These are phyloP conservation scores for Dryomyza anilis DNA, from an alignment of 2,888 invertebrate genomes.

Conservation along the genomic window DNA sequence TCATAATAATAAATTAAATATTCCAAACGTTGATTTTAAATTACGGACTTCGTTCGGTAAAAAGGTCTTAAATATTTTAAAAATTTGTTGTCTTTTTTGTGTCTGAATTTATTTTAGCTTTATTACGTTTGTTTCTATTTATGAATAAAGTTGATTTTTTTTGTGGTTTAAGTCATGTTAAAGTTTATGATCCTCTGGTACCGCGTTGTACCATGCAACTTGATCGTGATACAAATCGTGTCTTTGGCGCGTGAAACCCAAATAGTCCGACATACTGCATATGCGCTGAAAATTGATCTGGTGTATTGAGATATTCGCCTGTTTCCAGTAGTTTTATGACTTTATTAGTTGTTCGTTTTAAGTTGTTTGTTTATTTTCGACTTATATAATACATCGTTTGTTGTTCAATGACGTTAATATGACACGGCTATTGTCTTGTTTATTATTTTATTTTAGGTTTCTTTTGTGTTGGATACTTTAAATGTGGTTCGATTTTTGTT, in stretches of 20 bases:
- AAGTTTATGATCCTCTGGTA: conserved; percentile 2
- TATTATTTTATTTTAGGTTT: not conserved
- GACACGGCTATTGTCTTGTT: not conserved
- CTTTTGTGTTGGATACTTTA: not conserved
- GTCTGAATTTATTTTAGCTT: too few species aligned
- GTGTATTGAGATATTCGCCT: not conserved
- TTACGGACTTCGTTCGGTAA: too few species aligned
- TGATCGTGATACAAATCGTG: conserved; percentile 20
- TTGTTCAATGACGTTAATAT: not conserved
- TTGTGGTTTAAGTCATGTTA: too few species aligned
- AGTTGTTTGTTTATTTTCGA: not conserved
- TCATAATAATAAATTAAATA: too few species aligned
- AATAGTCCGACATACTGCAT: not conserved
- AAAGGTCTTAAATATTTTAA: too few species aligned
- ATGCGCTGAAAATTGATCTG: conserved; percentile 10
- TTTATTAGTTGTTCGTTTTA: conserved; percentile 22
- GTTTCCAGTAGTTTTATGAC: conserved; percentile 19
- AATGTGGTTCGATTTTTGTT: not conserved
- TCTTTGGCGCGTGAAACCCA: conserved; percentile 17
- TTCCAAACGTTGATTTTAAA: too few species aligned
- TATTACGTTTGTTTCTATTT: too few species aligned
- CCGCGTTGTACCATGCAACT: not conserved
- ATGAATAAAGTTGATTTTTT: too few species aligned
- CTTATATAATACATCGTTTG: not conserved
- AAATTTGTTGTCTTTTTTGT: too few species aligned